These are phyloP conservation scores for Calliphora vomitoria DNA, from an alignment of 2,888 invertebrate species.

Conservation along the genomic window DNA sequence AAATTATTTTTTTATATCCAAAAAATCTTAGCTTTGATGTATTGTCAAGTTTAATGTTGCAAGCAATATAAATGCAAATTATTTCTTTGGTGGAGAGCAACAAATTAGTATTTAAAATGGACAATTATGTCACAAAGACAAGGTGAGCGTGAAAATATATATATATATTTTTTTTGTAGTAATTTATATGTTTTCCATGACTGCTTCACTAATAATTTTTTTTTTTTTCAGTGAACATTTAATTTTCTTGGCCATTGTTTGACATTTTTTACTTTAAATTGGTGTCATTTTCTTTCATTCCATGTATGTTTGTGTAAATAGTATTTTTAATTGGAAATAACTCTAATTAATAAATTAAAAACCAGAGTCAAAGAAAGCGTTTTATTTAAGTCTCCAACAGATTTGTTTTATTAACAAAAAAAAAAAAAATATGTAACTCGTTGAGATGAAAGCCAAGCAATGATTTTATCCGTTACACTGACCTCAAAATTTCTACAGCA, in stretches of 20 bases:
- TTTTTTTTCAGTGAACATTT: neutral
- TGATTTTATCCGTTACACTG: slow-evolving; percentile 70
- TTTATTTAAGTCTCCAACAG: slow-evolving; percentile 31
- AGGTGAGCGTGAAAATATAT: no score
- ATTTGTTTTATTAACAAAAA: slow-evolving; percentile 31
- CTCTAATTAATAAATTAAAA: slow-evolving; percentile 64
- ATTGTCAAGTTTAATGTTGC: no score
- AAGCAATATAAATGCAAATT: no score
- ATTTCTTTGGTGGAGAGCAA: no score
- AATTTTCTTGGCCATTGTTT: neutral
- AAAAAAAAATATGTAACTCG: slow-evolving; percentile 52
- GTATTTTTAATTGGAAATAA: slow-evolving; percentile 59
- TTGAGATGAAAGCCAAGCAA: slow-evolving; percentile 69
- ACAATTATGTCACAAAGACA: no score
- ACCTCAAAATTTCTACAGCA: slow-evolving; percentile 63
- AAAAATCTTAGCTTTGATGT: no score
- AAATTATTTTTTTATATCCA: no score
- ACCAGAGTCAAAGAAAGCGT: slow-evolving; percentile 66
- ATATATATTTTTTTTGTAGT: no score
- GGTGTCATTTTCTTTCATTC: slow-evolving; percentile 33
- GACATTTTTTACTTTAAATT: slow-evolving; percentile 6
- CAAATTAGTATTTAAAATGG: no score
- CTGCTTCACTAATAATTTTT: no score
- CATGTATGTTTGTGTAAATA: neutral
- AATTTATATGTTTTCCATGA: no score